These are phyloP conservation scores for Polietes domitor DNA, from an alignment of 2,888 invertebrate genomes.

Conservation along the genomic window DNA sequence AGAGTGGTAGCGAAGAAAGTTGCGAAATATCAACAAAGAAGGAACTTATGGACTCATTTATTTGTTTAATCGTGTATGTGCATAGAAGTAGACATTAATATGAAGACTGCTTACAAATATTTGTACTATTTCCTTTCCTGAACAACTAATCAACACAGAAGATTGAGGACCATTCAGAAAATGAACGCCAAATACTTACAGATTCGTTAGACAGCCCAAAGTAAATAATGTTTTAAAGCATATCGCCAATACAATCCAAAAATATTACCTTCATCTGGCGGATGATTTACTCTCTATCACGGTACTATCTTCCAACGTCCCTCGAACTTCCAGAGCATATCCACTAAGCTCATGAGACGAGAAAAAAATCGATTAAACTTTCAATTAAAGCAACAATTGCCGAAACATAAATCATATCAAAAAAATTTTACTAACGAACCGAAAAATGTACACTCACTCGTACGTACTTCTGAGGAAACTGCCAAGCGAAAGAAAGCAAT, in stretches of 20 bases:
- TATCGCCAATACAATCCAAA: neutral
- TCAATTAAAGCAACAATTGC: conserved; percentile 71
- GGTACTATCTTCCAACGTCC: neutral
- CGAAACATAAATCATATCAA: conserved; percentile 74
- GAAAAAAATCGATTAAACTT: conserved; percentile 58
- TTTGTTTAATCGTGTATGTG: too few species aligned
- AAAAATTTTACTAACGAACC: conserved; percentile 53
- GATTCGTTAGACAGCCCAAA: neutral
- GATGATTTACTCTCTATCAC: neutral
- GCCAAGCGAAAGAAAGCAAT: conserved; percentile 49
- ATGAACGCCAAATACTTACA: too few species aligned
- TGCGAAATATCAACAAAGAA: too few species aligned
- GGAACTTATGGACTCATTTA: too few species aligned
- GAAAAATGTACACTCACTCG: conserved; percentile 23
- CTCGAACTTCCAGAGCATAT: neutral
- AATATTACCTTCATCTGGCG: neutral
- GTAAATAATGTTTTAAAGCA: neutral
- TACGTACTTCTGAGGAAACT: conserved; percentile 11
- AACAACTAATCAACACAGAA: too few species aligned
- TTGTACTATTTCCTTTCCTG: too few species aligned
- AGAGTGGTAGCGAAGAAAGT: too few species aligned
- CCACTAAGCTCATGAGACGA: neutral
- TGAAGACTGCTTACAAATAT: too few species aligned
- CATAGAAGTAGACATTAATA: too few species aligned
- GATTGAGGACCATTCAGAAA: too few species aligned